phyloP scores from a whole-genome alignment of 2,113 vertebrate species.

The Callipepla squamata region DNA sequence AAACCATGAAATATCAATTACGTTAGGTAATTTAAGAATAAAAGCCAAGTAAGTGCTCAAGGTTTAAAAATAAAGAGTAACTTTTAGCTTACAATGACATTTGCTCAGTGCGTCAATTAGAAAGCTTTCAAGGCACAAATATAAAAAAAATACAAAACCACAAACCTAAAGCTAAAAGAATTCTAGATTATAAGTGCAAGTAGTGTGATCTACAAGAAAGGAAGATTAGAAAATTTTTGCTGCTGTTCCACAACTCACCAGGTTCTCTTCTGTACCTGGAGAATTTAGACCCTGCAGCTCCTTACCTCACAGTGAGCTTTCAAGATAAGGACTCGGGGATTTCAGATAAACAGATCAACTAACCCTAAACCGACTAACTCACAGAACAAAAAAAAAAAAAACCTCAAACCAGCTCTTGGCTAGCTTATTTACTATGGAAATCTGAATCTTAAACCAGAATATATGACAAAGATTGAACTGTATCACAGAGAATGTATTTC shows the following conservation, averaged over 20 bases:
- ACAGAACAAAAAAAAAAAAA: background rate
- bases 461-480: background rate
- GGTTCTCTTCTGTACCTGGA: background rate
- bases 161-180: background rate
- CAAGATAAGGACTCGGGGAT: background rate
- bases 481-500: background rate
- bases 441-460: background rate
- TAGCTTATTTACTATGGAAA: background rate
- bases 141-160: background rate
- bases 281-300: background rate
- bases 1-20: background rate
- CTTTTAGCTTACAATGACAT: background rate
- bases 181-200: accelerated
- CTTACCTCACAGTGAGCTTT: background rate
- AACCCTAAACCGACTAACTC: background rate
- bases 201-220: accelerated
- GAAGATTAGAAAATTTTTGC: background rate
- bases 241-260: background rate
- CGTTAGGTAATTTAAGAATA: background rate
- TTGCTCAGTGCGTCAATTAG: background rate
- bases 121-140: background rate
- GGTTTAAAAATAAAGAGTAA: background rate
- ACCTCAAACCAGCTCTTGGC: background rate
- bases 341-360: background rate
- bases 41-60: background rate